Base-by-base conservation (phyloP, 1,140 invertebrate species). In the Bombus affinis region DNA sequence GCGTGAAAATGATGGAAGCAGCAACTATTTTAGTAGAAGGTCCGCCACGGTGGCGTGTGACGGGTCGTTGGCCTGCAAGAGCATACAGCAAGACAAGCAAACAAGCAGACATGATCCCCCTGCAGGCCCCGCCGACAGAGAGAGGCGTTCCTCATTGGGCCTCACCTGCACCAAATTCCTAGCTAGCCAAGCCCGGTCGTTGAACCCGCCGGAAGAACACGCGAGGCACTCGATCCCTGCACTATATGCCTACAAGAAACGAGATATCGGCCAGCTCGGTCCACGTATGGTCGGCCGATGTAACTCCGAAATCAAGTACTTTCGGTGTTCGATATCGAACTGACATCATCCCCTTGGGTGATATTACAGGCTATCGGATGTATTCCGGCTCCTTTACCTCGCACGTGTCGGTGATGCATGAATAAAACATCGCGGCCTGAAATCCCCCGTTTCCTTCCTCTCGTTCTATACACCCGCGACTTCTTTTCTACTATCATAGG, bases 121-220 rank as follows among this genome's bases (percentile, higher is more conserved):
- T 93, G 89, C 85, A 90, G 88, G 87, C 82, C 92, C 85, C 62
- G 82, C 86, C 83, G 72, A 86, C 86, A 73, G 53, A 86, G 79
- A 91, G 88, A 91, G 90, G 83, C 88, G 88, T 91, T 91, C 88
- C 90, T 90, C 88, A 91, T 92, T 91, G 89, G 91, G 88, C 90
- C 92, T 94, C 94, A 95, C 94, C 94, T 95, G 94, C 94, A 95
- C 93, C 93, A 92, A 95, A 95, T 95, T 95, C 93, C 93, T 95
- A 94, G 91, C 90, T 92, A 83, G 87, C 86, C 90, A 89, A 87
- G 85, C 65, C 71, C 82, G 88, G 92, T 93, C 93, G 72, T 88
- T 87, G 93, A 94, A 91, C 91, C 68, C 70, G 18, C 37, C 78
- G 80, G 81, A 85, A 65, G 80, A 83, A 86, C 82, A 83, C 89